Conservation (phyloP, 2,113 vertebrate genomes). For the Triplophysa dalaica region DNA sequence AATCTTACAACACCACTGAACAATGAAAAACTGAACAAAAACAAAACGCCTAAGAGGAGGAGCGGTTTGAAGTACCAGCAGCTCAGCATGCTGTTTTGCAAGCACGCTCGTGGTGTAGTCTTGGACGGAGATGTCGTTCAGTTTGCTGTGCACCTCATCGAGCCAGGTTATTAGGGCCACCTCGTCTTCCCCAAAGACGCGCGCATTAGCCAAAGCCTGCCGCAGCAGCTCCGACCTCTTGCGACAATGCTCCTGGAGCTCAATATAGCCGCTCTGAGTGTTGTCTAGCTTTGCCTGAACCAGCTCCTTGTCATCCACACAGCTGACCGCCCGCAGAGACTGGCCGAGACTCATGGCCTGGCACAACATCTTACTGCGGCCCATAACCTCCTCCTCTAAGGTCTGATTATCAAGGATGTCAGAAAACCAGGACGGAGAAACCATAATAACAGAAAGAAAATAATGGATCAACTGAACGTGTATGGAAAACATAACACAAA, state of each 20-base stretch:
- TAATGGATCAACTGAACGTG: constrained; percentile 50
- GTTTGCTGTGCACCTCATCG: constrained; percentile 81
- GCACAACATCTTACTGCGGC: constrained; percentile 87
- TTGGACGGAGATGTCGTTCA: constrained; percentile 82
- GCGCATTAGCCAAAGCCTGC: constrained; percentile 92
- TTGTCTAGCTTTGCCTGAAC: constrained; percentile 90
- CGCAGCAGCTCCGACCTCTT: constrained; percentile 87
- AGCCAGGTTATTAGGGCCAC: constrained; percentile 98
- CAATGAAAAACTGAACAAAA: constrained; percentile 51
- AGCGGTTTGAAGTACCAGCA: constrained; percentile 83
- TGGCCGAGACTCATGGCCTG: constrained; percentile 90
- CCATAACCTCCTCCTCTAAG: constrained; percentile 90
- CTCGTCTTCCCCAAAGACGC: constrained; percentile 94
- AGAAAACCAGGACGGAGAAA: constrained; percentile 47
- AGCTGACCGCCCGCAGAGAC: constrained; percentile 86
- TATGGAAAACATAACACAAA: constrained; percentile 18
- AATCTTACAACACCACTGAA: constrained; percentile 11
- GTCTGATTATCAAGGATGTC: constrained; percentile 70
- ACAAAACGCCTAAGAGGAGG: constrained; percentile 42
- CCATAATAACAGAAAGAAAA: constrained; percentile 54
- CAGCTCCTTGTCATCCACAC: constrained; percentile 92
- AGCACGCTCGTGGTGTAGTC: constrained; percentile 83
- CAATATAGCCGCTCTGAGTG: constrained; percentile 84
- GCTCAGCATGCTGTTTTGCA: constrained; percentile 83
- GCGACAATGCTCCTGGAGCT: constrained; percentile 89